phyloP scores from a whole-genome alignment of 2,113 vertebrate species.

The Apodemus sylvaticus region DNA sequence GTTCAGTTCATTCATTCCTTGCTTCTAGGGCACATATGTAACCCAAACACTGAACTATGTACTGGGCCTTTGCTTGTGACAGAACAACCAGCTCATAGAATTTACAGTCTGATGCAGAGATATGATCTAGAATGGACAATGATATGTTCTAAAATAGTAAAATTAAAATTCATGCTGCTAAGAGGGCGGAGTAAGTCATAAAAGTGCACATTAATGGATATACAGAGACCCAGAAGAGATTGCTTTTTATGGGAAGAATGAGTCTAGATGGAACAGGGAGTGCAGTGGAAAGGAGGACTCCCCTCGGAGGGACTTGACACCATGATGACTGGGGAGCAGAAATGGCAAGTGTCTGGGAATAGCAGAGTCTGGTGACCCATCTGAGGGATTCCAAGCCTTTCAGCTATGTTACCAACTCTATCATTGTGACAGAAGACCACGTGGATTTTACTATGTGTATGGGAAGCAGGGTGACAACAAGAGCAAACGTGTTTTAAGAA shows the following conservation, averaged over 20 bases:
- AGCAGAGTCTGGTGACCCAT: not conserved
- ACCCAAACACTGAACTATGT: not conserved
- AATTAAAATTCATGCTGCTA: not conserved
- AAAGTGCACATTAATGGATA: not conserved
- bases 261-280: not conserved
- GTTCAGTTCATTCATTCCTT: not conserved
- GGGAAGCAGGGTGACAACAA: not conserved
- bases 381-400: not conserved
- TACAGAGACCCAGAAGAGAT: not conserved
- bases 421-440: not conserved
- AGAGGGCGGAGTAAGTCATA: not conserved
- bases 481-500: not conserved
- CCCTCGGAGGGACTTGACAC: not conserved
- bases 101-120: not conserved
- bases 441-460: not conserved
- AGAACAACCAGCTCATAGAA: not conserved
- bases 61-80: not conserved
- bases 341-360: not conserved
- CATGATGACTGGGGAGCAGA: rapidly evolving
- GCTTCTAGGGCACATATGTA: not conserved
- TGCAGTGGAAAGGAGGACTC: not conserved
- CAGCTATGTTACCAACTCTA: not conserved
- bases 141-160: not conserved
- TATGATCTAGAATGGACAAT: not conserved
- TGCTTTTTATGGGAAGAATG: not conserved